Evolutionary conservation across 2,797 vertebrate genomes (phyloP).

Genomic region (Micrastur ruficollis): DNA sequence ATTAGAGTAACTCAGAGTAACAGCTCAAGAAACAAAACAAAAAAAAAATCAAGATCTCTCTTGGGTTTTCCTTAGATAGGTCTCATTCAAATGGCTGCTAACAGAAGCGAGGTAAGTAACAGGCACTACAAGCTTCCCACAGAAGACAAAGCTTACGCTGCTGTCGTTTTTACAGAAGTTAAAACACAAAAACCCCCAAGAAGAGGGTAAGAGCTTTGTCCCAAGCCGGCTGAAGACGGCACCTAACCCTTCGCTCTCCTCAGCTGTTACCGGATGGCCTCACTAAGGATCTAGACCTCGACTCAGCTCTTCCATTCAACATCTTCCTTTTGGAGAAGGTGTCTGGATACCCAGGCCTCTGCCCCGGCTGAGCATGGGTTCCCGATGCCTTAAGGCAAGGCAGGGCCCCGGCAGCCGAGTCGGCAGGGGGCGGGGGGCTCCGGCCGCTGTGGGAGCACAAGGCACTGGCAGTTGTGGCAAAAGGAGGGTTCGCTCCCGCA

Average conservation of each 20-base stretch:
- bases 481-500: not conserved
- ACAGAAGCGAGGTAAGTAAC: not conserved
- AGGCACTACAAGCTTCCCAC: not conserved
- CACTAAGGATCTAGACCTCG: not conserved
- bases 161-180: not conserved
- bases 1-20: not conserved
- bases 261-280: not conserved
- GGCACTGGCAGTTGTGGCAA: rapidly evolving
- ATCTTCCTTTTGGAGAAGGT: not conserved
- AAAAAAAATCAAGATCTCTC: not conserved
- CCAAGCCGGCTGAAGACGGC: not conserved
- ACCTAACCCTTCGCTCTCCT: not conserved
- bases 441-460: not conserved
- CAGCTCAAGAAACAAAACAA: not conserved
- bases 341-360: not conserved
- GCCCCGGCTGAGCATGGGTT: too few species aligned
- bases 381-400: too few species aligned
- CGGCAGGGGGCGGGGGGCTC: too few species aligned
- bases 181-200: not conserved
- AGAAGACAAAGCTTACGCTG: not conserved
- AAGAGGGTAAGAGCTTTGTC: not conserved
- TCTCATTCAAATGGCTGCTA: not conserved
- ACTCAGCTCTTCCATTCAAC: not conserved
- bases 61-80: not conserved
- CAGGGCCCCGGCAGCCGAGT: too few species aligned